Base-by-base conservation (phyloP, 2,113 vertebrate genomes). In the Tamias sibiricus region DNA sequence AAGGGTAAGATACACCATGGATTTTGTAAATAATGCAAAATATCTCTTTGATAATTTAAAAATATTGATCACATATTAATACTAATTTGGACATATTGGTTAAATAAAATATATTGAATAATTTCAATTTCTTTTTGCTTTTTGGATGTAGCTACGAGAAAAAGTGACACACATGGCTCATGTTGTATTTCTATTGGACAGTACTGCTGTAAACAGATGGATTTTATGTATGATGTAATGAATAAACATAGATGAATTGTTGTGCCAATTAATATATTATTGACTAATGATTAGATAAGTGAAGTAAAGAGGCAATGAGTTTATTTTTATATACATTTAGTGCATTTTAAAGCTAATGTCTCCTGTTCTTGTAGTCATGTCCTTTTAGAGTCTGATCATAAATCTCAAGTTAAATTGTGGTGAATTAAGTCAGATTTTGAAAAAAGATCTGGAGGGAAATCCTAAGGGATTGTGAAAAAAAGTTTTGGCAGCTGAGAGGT, bases 351-450 rank as follows among this genome's bases (percentile, higher is more conserved):
- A 89, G 44, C 9, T 24, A 95, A 13, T 44, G 30, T 66, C n/a
- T 83, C 14, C 71, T n/a, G 40, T 77, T 92, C 66, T 82, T 47
- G 26, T 66, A 91, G 49, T 86, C 68, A 57, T 30, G 66, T n/a
- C 12, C 30, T 82, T 40, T 75, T 79, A 49, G 42, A 90, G 28
- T 69, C 42, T 87, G 83, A 47, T n/a, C 24, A 90, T 35, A 87
- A 57, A 80, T 81, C 37, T 89, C 35, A 87, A n/a, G 42, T 92
- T 92, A 83, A 93, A 82, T n/a, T 87, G 44, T 93, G 68, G 6
- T 71, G 40, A 42, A 17, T 59, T 87, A 88, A 96, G n/a, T 96
- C n/a, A 93, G 59, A 64, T 26, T 66, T 76, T 80, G 90, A 59
- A 86, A 88, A 87, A 57, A 75, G 24, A 66, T 74, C 85, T 47